Base-by-base conservation (phyloP, 2,113 vertebrate species). In the Bos javanicus region DNA sequence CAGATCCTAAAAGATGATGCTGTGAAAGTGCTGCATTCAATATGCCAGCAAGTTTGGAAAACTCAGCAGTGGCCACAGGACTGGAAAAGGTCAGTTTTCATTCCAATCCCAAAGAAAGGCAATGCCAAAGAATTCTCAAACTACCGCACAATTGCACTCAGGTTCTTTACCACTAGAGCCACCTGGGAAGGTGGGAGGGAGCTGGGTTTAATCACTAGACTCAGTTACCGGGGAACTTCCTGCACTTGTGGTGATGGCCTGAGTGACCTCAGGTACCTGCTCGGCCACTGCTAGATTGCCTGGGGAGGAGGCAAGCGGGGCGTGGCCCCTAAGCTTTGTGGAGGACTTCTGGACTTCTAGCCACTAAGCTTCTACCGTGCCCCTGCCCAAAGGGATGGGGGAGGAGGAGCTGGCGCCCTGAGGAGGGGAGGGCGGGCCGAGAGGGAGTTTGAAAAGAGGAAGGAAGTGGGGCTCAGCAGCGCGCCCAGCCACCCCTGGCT, bases 401-500 rank as follows among this genome's bases (percentile, higher is more conserved):
- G 94, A 91, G 88, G 94, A 87, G 48, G 82, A 88, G 93, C 64
- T 1, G 81, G 90, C 57, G 52, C 86, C 95, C 87, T 2, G 33
- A 36, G 82, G 85, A 90, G 89, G 52, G 71, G 96, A 94, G 96
- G 98, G 98, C 98, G 97, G 98, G 95, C 50, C 93, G 88, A 91
- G 95, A 96, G 90, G 94, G 97, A 97, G 91, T 96, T 94, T 88
- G 96, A 97, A 99, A 99, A 99, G 99, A 99, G 99, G 99, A 99
- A 99, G 99, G 99, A 99, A 99, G 98, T 98, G 96, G 88, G 94
- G 97, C 90, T 96, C 91, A 25, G 97, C 98, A 71, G 94, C 98
- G 97, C 64, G 97, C 97, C 0, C 94, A n/a, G 96, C 97, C 91
- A 90, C 96, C 81, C 94, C 90, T 84, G 50, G 54, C 80, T 84